Conservation (phyloP, 1,140 invertebrate genomes). For the Hesperophylax magnus region DNA sequence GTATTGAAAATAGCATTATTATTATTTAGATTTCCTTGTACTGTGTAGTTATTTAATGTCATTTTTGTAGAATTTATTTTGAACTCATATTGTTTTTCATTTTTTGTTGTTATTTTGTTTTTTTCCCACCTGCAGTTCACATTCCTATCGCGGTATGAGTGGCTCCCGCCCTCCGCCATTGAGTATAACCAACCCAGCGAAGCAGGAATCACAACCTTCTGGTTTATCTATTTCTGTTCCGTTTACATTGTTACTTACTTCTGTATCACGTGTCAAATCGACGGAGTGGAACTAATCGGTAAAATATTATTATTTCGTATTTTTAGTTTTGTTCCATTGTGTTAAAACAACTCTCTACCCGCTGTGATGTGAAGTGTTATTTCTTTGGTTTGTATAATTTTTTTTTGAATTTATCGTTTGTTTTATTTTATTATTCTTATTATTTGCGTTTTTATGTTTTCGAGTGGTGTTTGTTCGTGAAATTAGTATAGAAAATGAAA, state of each 20-base stretch:
- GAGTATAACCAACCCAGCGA: slow-evolving; percentile 56
- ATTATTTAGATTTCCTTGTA: slow-evolving; percentile 13
- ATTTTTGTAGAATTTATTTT: slow-evolving; percentile 10
- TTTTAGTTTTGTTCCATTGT: slow-evolving; percentile 45
- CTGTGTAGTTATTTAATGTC: slow-evolving; percentile 4
- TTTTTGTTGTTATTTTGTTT: slow-evolving; percentile 48
- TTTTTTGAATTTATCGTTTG: slow-evolving; percentile 32
- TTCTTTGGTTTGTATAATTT: slow-evolving; percentile 41
- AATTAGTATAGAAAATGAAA: slow-evolving; percentile 29
- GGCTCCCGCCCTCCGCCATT: slow-evolving; percentile 33
- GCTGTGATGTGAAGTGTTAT: slow-evolving; percentile 51
- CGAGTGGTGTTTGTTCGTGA: slow-evolving; percentile 51
- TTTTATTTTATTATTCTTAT: slow-evolving; percentile 41
- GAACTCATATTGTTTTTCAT: slow-evolving; percentile 41
- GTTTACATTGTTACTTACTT: slow-evolving; percentile 28
- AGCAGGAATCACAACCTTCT: slow-evolving; percentile 50
- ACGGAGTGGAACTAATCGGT: slow-evolving; percentile 30
- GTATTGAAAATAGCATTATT: background rate
- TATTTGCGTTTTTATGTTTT: slow-evolving; percentile 54
- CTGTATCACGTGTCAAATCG: slow-evolving; percentile 18
- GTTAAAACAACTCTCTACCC: slow-evolving; percentile 57
- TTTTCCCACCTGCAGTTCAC: slow-evolving; percentile 50
- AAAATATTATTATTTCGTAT: slow-evolving; percentile 34
- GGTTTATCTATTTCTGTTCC: slow-evolving; percentile 40
- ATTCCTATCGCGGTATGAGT: slow-evolving; percentile 28